Base-by-base conservation (phyloP, 2,888 invertebrate species). In the Escarpia spicata region DNA sequence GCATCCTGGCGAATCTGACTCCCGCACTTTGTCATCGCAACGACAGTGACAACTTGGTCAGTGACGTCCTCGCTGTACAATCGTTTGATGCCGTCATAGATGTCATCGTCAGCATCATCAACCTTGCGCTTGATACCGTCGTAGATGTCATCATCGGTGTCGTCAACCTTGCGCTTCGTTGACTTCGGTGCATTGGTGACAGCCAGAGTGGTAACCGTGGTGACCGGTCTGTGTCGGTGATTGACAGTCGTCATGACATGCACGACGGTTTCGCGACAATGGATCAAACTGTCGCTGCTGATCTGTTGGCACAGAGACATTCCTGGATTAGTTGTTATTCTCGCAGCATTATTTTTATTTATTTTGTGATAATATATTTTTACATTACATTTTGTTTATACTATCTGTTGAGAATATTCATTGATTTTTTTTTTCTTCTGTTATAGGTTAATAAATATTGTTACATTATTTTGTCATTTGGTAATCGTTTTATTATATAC, bases 51-150 rank as follows among this genome's bases (percentile, higher is more conserved):
- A 19, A 26, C 75, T 26, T 75, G 75, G 19, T 75, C 75, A 26
- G 75, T 75, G 75, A 75, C 93, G 19, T 95, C 96, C 45, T 95
- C 95, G 58, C 94, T 95, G 94, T 96, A 96, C 45, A 96, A 95
- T 15, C 95, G 94, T 94, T 96, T 96, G 93, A 96, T 96, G 92
- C 95, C 95, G 91, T 96, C 96, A 92, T 96, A 96, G 89, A 96
- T 94, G 92, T 96, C 95, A 45, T 95, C 95, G 90, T 96, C 94
- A 6, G 75, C n/a, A 6, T 75, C 75, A 43, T 93, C 93, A 26
- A 95, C 95, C 93, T 95, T 96, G 90, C 96, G 94, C 93, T 96
- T 96, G 93, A 75, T 75, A 4, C 75, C 26, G 19, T 75, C 75
- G n/a, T 75, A 75, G 75, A 75, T 26, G 95, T 95, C 92, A 95